phyloP scores from a whole-genome alignment of 2,113 vertebrate species.

The Dasyprocta punctata region DNA sequence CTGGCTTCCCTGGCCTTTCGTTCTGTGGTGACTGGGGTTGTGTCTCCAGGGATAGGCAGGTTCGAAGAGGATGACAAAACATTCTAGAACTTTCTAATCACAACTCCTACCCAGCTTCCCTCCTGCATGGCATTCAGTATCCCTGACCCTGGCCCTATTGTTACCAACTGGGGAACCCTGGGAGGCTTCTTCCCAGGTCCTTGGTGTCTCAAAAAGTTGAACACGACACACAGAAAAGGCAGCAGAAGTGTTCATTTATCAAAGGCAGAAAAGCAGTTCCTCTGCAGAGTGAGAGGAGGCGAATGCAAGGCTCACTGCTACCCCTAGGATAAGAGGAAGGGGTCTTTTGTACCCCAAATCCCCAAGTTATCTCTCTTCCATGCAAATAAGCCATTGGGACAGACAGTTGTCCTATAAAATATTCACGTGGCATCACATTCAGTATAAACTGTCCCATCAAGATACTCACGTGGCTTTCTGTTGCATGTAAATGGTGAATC shows the following conservation, averaged over 20 bases:
- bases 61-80: background rate
- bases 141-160: background rate
- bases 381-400: background rate
- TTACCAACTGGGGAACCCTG: background rate
- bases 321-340: background rate
- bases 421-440: background rate
- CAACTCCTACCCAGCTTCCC: background rate
- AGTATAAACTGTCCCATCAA: background rate
- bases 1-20: background rate
- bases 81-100: constrained; percentile 47
- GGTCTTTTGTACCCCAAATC: background rate
- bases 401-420: background rate
- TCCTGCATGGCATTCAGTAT: background rate
- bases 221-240: background rate
- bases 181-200: background rate
- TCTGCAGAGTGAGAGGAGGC: background rate
- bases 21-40: background rate
- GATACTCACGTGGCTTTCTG: background rate
- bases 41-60: constrained; percentile 23
- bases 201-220: background rate
- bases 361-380: background rate
- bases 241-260: background rate
- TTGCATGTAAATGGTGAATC: background rate
- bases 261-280: background rate
- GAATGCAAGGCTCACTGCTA: background rate